Evolutionary conservation across 2,888 invertebrate genomes (phyloP), one percentile per base, ranked within the genome.

Genomic region (Clistopyga incitator): DNA sequence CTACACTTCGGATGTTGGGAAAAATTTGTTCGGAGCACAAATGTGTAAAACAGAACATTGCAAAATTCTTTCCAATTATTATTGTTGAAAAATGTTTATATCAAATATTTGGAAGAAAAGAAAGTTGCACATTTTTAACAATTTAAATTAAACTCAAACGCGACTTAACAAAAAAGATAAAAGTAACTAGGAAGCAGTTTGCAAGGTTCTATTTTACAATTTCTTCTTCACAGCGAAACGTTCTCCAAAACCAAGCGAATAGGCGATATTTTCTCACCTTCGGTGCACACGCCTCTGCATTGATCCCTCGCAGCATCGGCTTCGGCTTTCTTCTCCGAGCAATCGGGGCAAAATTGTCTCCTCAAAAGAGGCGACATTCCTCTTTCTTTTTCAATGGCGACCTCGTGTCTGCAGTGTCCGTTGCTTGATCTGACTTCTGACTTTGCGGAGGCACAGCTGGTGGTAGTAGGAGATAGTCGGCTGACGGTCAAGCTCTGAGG

Each of bases 401-500:
- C 88, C 23, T 90, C 86, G 23, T 87, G 86, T 75, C 86, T 88
- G 83, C 89, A 90, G 64, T 90, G 89, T 56, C 89, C 90, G 81
- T 91, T 90, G 54, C 86, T 81, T 4, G 91, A 88, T 4, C 71
- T 64, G 11, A 76, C 68, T 54, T 85, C 83, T 1, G 74, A 76
- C 71, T 90, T 92, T 15, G 90, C 89, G 6, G 92, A 90, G 20
- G 88, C 88, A 3, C 88, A 88, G 64, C 90, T 91, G 11, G 91
- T 86, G 0, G 89, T 91, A 34, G 88, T 89, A 3, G 92, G 91
- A 4, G 91, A 92, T 10, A 92, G 82, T 75, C 90, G 88, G 76
- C 91, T 91, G 6, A 88, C 89, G 10, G 91, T 92, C 47, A 92
- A 87, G 81, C 92, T 92, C 85, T 92, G 93, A 2, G 93, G 90